Evolutionary conservation across 2,888 invertebrate species (phyloP), one percentile per base, ranked within the genome.

Genomic region (Tetramorium bicarinatum): DNA sequence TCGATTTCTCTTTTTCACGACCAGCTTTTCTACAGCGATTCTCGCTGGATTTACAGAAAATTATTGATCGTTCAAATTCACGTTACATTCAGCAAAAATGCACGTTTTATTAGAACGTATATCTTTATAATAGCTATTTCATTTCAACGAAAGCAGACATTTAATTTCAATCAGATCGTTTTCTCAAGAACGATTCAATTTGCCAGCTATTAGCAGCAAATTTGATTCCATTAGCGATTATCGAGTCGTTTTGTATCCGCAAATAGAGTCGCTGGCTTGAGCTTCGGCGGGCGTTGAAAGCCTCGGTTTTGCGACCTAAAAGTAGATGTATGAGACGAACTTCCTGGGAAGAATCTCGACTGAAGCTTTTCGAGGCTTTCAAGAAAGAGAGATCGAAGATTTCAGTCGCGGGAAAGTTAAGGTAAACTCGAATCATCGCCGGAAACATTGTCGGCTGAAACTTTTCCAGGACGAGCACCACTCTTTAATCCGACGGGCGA

Each of bases 361-460:
- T 56, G 34, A 34, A 69, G 56, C 56, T 79, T 44, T 8, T 21
- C 75, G 11, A n/a, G 38, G 8, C 21, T 64, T 64, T 49, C 18
- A 25, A 47, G 47, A 3, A 72, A 49, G 25, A 7, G 38, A 11
- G 34, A 71, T 71, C 59, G 47, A 49, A 61, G 72, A 79, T 72
- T 61, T 38, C 18, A 34, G 25, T 61, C 38, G 47, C 25, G 9
- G 49, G 13, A 59, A 71, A 71, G 79, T 71, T 59, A 59, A 79
- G 59, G 41, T 72, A 38, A 61, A 72, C 79, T 79, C 79, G 72
- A 71, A 71, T 79, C 79, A 79, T 79, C 71, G 69, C 29, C 56
- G 69, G 56, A 69, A 79, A 69, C 77, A 79, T 69, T 47, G 79
- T 52, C 44, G 79, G 47, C 18, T 21, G 34, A 71, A 79, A 79